Base-by-base conservation (phyloP, 2,113 vertebrate genomes). In the Syngnathus floridae region DNA sequence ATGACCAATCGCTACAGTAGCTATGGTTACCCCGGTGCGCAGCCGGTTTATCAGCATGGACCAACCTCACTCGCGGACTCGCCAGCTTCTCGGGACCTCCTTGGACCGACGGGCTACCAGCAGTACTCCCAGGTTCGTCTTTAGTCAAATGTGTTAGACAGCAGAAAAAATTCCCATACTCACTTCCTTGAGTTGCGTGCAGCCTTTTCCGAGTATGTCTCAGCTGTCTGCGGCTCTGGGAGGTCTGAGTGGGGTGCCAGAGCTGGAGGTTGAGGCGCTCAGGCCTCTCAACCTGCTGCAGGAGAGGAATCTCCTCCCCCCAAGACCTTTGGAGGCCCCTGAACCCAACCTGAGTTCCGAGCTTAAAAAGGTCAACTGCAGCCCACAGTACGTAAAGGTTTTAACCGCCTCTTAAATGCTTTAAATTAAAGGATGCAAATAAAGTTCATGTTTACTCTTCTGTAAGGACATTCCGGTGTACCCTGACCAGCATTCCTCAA, bases 281-380 rank as follows among this genome's bases (percentile, higher is more conserved):
- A 90, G 91, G 71, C 96, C 95, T 0, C 70, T 99, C 21, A 96
- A 97, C 89, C 91, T 99, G 72, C 92, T 93, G 17, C 95, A 96
- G 70, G 95, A 99, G 71, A 92, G 91, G 75, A 94, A 91, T 84
- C 88, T 98, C 84, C 90, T 99, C 72, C 95, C 96, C 5, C 69
- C 77, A 0, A 87, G 90, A 68, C 91, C 92, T 60, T 62, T 92
- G 48, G 89, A 89, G 76, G 91, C 92, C 69, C 95, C 95, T 9
- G 91, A 95, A 67, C 95, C 96, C 76, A 96, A 94, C 87, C 89
- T 99, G 79, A 98, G 92, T 78, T 73, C 89, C 5, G 94, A 98
- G 54, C 93, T 98, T 59, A 94, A 84, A 81, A 98, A 93, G 78
- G 87, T 95, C 83, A 99, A 99, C 89, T 99, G 97, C 85, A 96